Base-by-base conservation (phyloP, 2,888 invertebrate genomes). In the Himalopsyche kuldschensis region DNA sequence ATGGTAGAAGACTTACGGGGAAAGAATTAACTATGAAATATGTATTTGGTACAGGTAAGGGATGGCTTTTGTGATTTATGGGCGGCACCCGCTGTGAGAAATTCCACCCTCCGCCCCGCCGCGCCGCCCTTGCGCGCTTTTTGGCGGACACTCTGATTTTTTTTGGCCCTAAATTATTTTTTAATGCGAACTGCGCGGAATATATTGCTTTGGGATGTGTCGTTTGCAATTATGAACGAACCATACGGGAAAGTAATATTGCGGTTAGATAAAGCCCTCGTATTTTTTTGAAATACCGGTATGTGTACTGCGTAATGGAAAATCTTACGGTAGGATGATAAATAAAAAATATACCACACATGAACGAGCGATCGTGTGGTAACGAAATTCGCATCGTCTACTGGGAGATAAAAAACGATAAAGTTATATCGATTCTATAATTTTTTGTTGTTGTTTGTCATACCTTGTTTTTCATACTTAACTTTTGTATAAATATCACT, bases 1-100 rank as follows among this genome's bases (percentile, higher is more conserved):
- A 84, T 83, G 82, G 85, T 81, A 75, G 82, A 69, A 82, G 85
- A 84, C 86, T 86, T 86, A 84, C 84, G 85, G 88, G 88, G 89
- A 90, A 91, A 91, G 91, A 91, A 91, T 91, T 92, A 91, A 92
- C 89, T 90, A 91, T 91, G 91, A 92, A 91, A 91, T 91, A 92
- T 91, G 90, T 90, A 89, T 89, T 89, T 89, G 90, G 88, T 88
- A 88, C 90, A 90, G 89, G 89, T 89, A 89, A 84, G 86, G 86
- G 87, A 86, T 85, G 86, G 85, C 77, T 79, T 75, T 47, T 75
- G 87, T 91, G 91, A 92, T 92, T 92, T 92, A 92, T 90, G 89
- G 87, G 88, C 87, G 89, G 88, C 89, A 84, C 86, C 89, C 89
- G 90, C 90, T 90, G 90, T 88, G 89, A 89, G 80, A 69, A 69